Base-by-base conservation (phyloP, 2,113 vertebrate species). In the Stictonetta naevosa region DNA sequence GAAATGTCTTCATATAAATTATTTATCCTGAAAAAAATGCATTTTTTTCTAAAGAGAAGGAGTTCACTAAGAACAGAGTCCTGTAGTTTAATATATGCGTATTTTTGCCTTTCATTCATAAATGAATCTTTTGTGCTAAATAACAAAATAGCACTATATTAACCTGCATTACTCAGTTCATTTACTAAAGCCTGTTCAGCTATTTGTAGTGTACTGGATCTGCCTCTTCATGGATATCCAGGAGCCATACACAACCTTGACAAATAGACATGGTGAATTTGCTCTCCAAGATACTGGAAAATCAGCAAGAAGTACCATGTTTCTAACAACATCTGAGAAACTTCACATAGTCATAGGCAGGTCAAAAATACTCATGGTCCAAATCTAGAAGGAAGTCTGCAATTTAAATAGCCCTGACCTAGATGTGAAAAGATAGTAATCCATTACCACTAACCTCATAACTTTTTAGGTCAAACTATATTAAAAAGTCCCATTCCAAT, bases 141-240 rank as follows among this genome's bases (percentile, higher is more conserved):
- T 42, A 66, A 76, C 20, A 82, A 68, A 48, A 8, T 26, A 82
- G 60, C 18, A 46, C 40, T 73, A 8, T 8, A 72, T 29, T 66
- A 53, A 88, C 60, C 44, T 77, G 34, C 40, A 66, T 66, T 63
- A 52, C 44, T 88, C 26, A 2, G 3, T 58, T 71, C 25, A 63
- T 63, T 91, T 67, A 63, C 33, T 31, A 42, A 29, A 1, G 15
- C 10, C 33, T 75, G 17, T 78, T 91, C 40, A 76, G 31, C 42
- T 75, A 26, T 26, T 78, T 52, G 14, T 56, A 56, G 26, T 4
- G 31, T 34, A 21, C 12, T 44, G 0, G 0, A 1, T 46, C 34
- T 76, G 53, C 25, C 18, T 42, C 48, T 67, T 74, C 36, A 16
- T 52, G 58, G 20, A 20, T 53, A 56, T 52, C 36, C 56, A 66